A percentile compares a stretch with the other conserved stretches of the same genome.
Conservation (phyloP, 2,888 invertebrate genomes). For the Ophioninae sp. region DNA sequence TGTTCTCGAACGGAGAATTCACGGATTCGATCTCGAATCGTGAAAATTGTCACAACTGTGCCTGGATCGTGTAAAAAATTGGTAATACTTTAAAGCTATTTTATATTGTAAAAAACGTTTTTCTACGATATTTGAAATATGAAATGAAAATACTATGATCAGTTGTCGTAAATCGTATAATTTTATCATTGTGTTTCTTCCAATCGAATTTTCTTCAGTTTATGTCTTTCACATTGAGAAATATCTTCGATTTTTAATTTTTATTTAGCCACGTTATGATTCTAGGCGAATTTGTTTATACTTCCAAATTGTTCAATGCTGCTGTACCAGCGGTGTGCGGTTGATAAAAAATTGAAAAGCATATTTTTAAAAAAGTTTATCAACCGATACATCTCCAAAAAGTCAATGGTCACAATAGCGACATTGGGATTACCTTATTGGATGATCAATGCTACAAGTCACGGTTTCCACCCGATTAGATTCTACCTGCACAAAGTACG, state of each 20-base stretch:
- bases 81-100: neutral
- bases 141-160: neutral
- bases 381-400: neutral
- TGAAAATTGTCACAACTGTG: neutral
- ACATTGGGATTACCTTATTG: slow-evolving; percentile 43
- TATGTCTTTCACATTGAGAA: neutral
- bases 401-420: slow-evolving; percentile 32
- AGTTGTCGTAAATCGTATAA: neutral
- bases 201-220: neutral
- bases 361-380: slow-evolving; percentile 4
- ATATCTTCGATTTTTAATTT: neutral
- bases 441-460: slow-evolving; percentile 4
- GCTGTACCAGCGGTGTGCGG: neutral
- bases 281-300: neutral
- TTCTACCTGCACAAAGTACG: slow-evolving; percentile 1
- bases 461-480: slow-evolving; percentile 24
- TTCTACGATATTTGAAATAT: neutral
- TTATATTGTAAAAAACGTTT: neutral
- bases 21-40: neutral
- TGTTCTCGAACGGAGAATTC: neutral
- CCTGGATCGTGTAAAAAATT: neutral
- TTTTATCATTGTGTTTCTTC: neutral
- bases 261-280: neutral
- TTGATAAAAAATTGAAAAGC: slow-evolving; percentile 1
- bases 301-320: neutral